Percentiles rank a stretch among this genome's conserved stretches.
Evolutionary conservation across 2,888 invertebrate genomes (phyloP).

Genomic region (Dioctria linearis): DNA sequence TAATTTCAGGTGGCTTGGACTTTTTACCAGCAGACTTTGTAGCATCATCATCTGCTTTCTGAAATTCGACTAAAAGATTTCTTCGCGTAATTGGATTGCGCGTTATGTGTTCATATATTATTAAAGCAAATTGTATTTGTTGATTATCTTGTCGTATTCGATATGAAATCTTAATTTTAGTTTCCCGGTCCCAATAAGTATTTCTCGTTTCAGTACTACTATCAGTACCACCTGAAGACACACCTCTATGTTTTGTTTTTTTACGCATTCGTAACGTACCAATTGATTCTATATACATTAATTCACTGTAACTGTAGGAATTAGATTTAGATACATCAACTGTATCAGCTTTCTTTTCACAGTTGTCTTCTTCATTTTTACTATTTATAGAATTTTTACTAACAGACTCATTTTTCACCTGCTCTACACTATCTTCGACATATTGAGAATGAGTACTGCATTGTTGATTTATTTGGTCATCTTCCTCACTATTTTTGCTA

Average conservation of each 20-base stretch:
- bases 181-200: conserved; percentile 61
- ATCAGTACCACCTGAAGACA: conserved; percentile 7
- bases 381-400: not conserved
- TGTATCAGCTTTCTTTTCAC: not conserved
- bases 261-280: conserved; percentile 52
- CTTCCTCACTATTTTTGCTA: not conserved
- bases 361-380: not conserved
- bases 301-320: conserved; percentile 31
- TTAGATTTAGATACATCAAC: not conserved
- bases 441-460: not conserved
- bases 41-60: conserved; percentile 23
- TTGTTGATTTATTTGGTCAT: not conserved
- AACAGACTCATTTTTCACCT: too few species aligned
- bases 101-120: conserved; percentile 64
- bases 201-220: not conserved
- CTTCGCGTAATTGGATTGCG: conserved; percentile 59
- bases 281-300: conserved; percentile 58
- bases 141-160: conserved; percentile 62
- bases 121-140: conserved; percentile 64
- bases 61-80: conserved; percentile 64
- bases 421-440: not conserved
- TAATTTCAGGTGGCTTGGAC: conserved; percentile 20
- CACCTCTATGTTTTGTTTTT: conserved; percentile 54
- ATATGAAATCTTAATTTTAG: conserved; percentile 64
- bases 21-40: not conserved